A percentile compares a stretch with the other conserved stretches of the same genome.
phyloP scores from a whole-genome alignment of 1,140 invertebrate genomes.

The Aporrectodea caliginosa region DNA sequence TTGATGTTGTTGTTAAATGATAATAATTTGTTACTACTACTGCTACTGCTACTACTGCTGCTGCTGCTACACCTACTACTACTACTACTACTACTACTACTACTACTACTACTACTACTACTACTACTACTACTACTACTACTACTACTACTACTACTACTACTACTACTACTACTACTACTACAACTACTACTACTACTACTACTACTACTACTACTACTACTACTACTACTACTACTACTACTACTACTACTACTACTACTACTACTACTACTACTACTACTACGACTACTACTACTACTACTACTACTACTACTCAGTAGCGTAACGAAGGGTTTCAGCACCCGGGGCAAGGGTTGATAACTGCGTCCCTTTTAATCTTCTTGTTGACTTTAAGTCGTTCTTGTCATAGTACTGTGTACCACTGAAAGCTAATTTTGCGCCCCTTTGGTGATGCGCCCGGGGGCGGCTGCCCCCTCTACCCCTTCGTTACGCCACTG shows the following conservation, averaged over 20 bases:
- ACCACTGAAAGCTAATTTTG: too few species aligned
- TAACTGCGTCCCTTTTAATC: too few species aligned
- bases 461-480: too few species aligned
- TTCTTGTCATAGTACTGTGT: too few species aligned
- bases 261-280: background rate
- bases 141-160: slow-evolving; percentile 2
- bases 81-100: background rate
- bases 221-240: background rate
- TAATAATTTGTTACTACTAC: background rate
- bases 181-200: background rate
- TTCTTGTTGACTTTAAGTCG: too few species aligned
- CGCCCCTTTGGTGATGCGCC: too few species aligned
- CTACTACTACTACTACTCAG: background rate
- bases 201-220: background rate
- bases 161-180: slow-evolving; percentile 3
- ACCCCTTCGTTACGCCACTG: too few species aligned
- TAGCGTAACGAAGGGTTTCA: too few species aligned
- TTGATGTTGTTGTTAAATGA: too few species aligned
- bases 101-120: slow-evolving; percentile 3
- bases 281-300: background rate
- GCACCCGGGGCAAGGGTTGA: too few species aligned
- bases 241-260: background rate
- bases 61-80: background rate
- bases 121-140: slow-evolving; percentile 2
- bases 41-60: background rate